Base-by-base conservation (phyloP, 2,113 vertebrate genomes). In the Anser cygnoides region DNA sequence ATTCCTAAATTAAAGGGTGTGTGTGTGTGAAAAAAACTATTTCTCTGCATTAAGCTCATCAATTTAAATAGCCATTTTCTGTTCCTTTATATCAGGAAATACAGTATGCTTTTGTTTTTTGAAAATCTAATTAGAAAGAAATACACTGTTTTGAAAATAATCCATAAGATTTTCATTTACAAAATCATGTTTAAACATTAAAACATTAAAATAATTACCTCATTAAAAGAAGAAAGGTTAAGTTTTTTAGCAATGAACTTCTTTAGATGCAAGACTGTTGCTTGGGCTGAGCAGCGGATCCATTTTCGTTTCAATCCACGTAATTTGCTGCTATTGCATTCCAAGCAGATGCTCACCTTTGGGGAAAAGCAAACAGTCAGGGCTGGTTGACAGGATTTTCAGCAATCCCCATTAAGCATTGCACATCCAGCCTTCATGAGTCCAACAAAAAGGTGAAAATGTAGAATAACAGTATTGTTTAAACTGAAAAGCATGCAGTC, bases 181-280 rank as follows among this genome's bases (percentile, higher is more conserved):
- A 88, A 88, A 92, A 84, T 66, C 3, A 83, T 54, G 72, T 72
- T 67, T 61, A 66, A 72, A 62, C 13, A 39, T 49, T 20, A 37
- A 55, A 80, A 41, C 8, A 19, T 46, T 46, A 46, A 46, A 46
- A 46, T 18, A 46, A n/a, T 95, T 98, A 99, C 99, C 99, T 99
- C 99, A 41, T 99, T 99, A 97, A 99, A 99, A 46, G 99, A 99
- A 75, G 99, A 99, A 89, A 99, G 98, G 97, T 99, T 99, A 66
- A 99, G 99, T 97, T 99, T 99, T 98, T 99, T 99, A 97, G 99
- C 99, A 97, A 99, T 99, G 98, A 99, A 99, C 97, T 99, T 99
- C 98, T 99, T 99, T 75, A 99, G 98, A 96, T 99, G 99, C 71
- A 99, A 98, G 91, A 99, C 99, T 0, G 99, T 99, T 67, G 99